Conservation (phyloP, 2,888 invertebrate genomes). For the Cylloceria caligata region DNA sequence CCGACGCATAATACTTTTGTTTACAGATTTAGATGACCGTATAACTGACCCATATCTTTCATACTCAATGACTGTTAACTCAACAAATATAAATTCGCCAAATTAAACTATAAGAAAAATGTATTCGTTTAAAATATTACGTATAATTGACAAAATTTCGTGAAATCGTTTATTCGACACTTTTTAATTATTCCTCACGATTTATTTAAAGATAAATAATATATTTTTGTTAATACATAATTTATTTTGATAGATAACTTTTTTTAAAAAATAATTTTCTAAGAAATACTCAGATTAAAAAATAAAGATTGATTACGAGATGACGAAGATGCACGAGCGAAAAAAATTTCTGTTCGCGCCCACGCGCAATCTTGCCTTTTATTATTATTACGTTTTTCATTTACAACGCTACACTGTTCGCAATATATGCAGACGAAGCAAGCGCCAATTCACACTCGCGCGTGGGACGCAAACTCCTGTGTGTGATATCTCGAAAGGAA, state of each 20-base stretch:
- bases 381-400: slow-evolving; percentile 14
- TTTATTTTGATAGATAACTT: not conserved
- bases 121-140: too few species aligned
- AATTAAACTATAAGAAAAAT: too few species aligned
- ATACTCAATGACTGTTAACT: slow-evolving; percentile 7
- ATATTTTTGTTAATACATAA: not conserved
- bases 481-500: slow-evolving; percentile 46
- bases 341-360: slow-evolving; percentile 18
- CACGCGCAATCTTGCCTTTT: slow-evolving; percentile 31
- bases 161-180: not conserved
- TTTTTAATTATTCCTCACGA: not conserved
- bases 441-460: slow-evolving; percentile 22
- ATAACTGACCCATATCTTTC: not conserved
- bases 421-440: slow-evolving; percentile 23
- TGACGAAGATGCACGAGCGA: not conserved
- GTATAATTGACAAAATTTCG: not conserved
- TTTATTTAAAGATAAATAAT: not conserved
- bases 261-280: not conserved
- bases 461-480: slow-evolving; percentile 37
- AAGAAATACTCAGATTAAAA: not conserved
- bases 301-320: slow-evolving; percentile 7
- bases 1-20: slow-evolving; percentile 42
- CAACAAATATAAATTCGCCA: not conserved
- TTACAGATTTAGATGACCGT: slow-evolving; percentile 8
- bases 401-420: slow-evolving; percentile 19